phyloP scores from a whole-genome alignment of 2,113 vertebrate species.

The Myotis davidii region DNA sequence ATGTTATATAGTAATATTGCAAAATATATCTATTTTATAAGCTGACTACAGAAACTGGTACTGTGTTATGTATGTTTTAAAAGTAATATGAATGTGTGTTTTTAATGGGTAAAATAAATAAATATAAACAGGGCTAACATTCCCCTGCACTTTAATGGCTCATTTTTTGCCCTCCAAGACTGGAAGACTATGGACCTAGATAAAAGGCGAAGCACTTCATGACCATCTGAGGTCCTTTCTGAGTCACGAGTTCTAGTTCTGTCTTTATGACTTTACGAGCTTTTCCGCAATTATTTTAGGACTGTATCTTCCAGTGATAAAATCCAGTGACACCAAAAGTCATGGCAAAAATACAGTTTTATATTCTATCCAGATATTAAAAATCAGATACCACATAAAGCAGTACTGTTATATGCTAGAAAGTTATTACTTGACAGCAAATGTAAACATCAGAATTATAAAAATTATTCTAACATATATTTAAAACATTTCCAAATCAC shows the following conservation, averaged over 20 bases:
- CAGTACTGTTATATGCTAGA: neutral
- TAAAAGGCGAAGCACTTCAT: neutral
- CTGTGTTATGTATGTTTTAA: neutral
- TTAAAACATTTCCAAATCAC: neutral
- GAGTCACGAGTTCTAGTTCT: neutral
- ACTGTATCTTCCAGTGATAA: neutral
- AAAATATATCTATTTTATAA: neutral
- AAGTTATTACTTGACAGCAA: slow-evolving; percentile 28
- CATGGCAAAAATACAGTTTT: neutral
- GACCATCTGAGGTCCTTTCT: neutral
- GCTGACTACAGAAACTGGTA: neutral
- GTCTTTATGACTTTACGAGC: neutral
- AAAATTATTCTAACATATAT: neutral
- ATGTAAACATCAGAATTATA: neutral
- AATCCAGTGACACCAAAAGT: neutral
- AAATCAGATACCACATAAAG: neutral
- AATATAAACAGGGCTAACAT: neutral
- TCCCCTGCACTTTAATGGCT: neutral
- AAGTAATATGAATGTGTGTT: neutral
- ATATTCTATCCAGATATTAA: neutral
- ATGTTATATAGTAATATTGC: neutral
- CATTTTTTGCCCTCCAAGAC: neutral
- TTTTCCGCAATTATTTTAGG: neutral
- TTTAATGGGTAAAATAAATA: neutral
- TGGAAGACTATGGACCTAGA: neutral